Conservation (phyloP, 2,888 invertebrate species). For the Apodemia mormo region DNA sequence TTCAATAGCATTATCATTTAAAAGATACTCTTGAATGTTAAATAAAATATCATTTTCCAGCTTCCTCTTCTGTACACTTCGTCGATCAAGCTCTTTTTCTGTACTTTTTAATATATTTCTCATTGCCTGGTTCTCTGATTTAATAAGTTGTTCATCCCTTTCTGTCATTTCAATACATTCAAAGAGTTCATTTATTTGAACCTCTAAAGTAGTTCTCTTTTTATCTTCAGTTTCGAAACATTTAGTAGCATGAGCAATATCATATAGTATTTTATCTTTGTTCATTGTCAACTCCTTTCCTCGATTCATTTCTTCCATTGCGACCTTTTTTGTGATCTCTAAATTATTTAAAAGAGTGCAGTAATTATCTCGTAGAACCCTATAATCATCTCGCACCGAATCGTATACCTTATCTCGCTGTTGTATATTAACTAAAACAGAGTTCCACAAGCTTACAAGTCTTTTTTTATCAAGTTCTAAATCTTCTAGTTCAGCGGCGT, state of each 20-base stretch:
- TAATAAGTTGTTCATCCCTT: constrained; percentile 80
- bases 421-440: constrained; percentile 86
- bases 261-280: constrained; percentile 80
- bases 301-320: constrained; percentile 84
- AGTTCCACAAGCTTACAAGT: constrained; percentile 87
- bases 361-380: constrained; percentile 69
- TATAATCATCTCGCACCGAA: constrained; percentile 82
- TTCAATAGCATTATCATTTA: constrained; percentile 86
- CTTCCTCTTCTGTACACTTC: constrained; percentile 74
- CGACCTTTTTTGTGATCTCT: constrained; percentile 85
- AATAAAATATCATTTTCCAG: constrained; percentile 85
- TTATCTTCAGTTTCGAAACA: constrained; percentile 72
- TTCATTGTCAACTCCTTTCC: constrained; percentile 84
- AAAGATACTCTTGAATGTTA: constrained; percentile 85
- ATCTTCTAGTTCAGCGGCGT: constrained; percentile 87
- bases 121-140: constrained; percentile 72
- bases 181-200: constrained; percentile 76
- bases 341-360: constrained; percentile 80
- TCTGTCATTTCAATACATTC: constrained; percentile 84
- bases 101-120: constrained; percentile 60
- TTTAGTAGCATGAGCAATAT: constrained; percentile 71
- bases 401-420: constrained; percentile 85
- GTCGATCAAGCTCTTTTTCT: constrained; percentile 70
- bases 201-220: constrained; percentile 75
- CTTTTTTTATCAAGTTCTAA: constrained; percentile 86